Base-by-base conservation (phyloP, 1,140 invertebrate genomes). In the Saccostrea echinata region DNA sequence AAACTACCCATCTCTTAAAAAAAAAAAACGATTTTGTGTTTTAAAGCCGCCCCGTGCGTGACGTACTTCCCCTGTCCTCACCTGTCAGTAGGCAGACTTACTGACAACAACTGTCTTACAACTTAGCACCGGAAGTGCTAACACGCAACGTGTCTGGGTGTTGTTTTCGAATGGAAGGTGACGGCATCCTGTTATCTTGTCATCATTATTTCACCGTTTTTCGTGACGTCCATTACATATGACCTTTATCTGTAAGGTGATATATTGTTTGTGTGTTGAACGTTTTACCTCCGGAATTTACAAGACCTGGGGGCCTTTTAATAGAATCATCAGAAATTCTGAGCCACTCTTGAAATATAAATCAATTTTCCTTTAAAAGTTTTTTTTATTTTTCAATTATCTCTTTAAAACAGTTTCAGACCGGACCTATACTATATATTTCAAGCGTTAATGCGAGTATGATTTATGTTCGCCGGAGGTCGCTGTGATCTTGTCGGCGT, bases 341-440 rank as follows among this genome's bases (percentile, higher is more conserved):
- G 24, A 76, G 27, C 68, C n/a, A 61, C 55, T n/a, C 33, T 76
- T 33, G 27, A 30, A 27, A 76, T 76, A 76, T 16, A 30, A 76
- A 76, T 16, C 27, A 76, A 76, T 76, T 76, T 33, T 76, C 68
- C 68, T 30, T 76, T 76, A 33, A 16, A 24, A 4, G 16, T 76
- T 76, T 13, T 76, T n/a, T 76, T 27, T 76, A 33, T 13, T 35
- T 76, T 33, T 76, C 68, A 76, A 76, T 76, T 76, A 76, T 33
- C 68, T 76, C 68, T 27, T 33, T 76, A 76, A 76, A 33, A 13
- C 68, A 76, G 30, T 30, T 76, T 76, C 30, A 30, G 13, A 76
- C 27, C 27, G 13, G 68, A 21, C 68, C 12, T 33, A 33, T 76
- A 30, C 12, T 33, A 33, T 76, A 30, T 76, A 33, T 76, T 76